Evolutionary conservation across 2,113 vertebrate species (phyloP), one percentile per base, ranked within the genome.

Genomic region (Alaudala cheleensis): DNA sequence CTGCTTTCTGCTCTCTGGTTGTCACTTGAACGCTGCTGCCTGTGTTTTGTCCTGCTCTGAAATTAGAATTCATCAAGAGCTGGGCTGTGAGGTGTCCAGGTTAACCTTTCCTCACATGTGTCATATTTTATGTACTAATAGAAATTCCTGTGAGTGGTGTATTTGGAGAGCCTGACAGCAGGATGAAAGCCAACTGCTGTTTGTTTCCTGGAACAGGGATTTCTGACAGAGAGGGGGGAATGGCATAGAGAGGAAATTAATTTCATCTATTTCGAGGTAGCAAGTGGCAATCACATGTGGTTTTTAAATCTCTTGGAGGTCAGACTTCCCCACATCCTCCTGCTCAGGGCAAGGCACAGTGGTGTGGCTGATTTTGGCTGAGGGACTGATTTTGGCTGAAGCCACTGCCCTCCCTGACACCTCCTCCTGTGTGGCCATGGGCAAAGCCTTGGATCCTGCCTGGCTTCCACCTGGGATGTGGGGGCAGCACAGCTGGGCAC

Each of bases 311-410:
- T 62, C 29, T 34, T 14, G 29, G 70, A 76, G 45, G 33, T 40
- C 6, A 7, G 4, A 4, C 37, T 47, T 21, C 15, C 13, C 10
- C 24, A 33, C 2, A 0, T 7, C 6, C 14, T 26, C 34, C 33
- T 58, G 15, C 2, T 37, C 33, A 42, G 89, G 18, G 47, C 31
- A 11, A 12, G 31, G 45, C 25, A 39, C 1, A 0, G 33, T 14
- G 47, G 0, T 19, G 44, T 4, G 86, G 40, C 44, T 80, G 71
- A 34, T 65, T 57, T 65, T 44, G 56, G 66, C 45, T 20, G 37
- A 57, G 61, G 53, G 39, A 4, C 16, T 14, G 19, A 16, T 37
- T 29, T 26, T 18, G 64, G 34, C 29, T 53, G 56, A 12, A 84
- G 56, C 4, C 9, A 0, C 31, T 51, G 50, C 16, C 37, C 11